Evolutionary conservation across 2,888 invertebrate species (phyloP), one percentile per base, ranked within the genome.

Genomic region (Aspidapion aeneum): DNA sequence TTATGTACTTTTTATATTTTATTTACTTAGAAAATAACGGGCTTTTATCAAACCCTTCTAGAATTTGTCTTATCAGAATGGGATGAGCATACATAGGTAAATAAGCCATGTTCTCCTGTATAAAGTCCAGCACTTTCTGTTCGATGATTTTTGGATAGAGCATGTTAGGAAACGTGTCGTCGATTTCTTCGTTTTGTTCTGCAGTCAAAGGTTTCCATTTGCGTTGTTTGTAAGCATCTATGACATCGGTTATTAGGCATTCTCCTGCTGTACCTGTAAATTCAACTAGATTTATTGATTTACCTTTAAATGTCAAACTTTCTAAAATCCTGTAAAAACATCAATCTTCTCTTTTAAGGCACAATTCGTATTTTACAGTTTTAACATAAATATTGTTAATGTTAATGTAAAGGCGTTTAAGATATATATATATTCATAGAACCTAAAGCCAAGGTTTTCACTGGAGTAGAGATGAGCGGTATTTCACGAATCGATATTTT

Each of bases 21-120:
- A 21, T 57, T 63, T 63, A 69, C 64, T 69, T 67, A 7, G 70
- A 61, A 67, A 79, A 79, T 64, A 78, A 63, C 1, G 77, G 76
- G 66, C 78, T 79, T 12, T 71, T 72, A 60, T 75, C 72, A 58
- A 70, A 75, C 35, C 75, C 74, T 48, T 72, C 70, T 50, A 78
- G 59, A 17, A 79, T 70, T 18, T 69, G 66, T 22, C 75, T 74
- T 16, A 78, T 70, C 2, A 76, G 65, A 9, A 71, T 62, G 0
- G 78, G 79, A 68, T 78, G 76, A 1, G 78, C 79, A 64, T 80
- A 81, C 78, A 80, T 78, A 0, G 79, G 76, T 18, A 81, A 68
- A 63, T 74, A 71, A 17, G 63, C 69, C 16, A 72, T 52, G 61
- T 79, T 74, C 2, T 73, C 69, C 21, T 72, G 69, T 18, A 80